Evolutionary conservation across 1,140 invertebrate species (phyloP), one percentile per base, ranked within the genome.

Genomic region (Psilanteris sp.): DNA sequence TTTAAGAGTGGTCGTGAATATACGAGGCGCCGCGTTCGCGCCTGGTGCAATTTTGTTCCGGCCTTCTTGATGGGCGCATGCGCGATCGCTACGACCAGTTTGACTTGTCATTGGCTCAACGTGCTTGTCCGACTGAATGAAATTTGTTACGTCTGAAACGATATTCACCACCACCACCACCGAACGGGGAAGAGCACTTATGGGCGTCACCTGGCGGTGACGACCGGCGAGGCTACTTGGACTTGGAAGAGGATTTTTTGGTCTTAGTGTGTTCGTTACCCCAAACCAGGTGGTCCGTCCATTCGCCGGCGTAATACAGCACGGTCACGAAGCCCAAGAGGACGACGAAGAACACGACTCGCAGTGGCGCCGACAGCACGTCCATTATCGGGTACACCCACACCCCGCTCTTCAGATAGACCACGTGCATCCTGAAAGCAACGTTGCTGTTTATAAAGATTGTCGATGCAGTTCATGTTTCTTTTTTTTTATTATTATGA

Each of bases 351-450:
- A 97, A 97, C 0, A 92, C 79, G 36, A 93, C 89, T 77, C 94
- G 90, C 48, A 93, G 78, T 0, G 93, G 91, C 73, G 91, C 89
- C 64, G 92, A 91, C 8, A 97, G 82, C 0, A 96, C 92, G 36
- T 92, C 90, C 61, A 97, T 87, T 20, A 97, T 90, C 0, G 95
- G 96, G 82, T 97, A 97, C 0, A 97, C 95, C 96, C 96, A 97
- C 24, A 92, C 83, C 15, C 92, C 92, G 18, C 93, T 92, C 52
- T 92, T 91, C 66, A 90, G 89, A 79, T 93, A 93, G 31, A 96
- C 92, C 20, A 94, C 86, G 80, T 94, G 92, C 41, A 95, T 88
- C 94, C 90, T 91, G 78, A 24, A 73, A 59, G 29, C 18, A 20
- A 20, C 18, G 2, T 20, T n/a, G n/a, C n/a, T n/a, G n/a, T n/a